phyloP scores from a whole-genome alignment of 2,113 vertebrate genomes.

The Plestiodon gilberti region DNA sequence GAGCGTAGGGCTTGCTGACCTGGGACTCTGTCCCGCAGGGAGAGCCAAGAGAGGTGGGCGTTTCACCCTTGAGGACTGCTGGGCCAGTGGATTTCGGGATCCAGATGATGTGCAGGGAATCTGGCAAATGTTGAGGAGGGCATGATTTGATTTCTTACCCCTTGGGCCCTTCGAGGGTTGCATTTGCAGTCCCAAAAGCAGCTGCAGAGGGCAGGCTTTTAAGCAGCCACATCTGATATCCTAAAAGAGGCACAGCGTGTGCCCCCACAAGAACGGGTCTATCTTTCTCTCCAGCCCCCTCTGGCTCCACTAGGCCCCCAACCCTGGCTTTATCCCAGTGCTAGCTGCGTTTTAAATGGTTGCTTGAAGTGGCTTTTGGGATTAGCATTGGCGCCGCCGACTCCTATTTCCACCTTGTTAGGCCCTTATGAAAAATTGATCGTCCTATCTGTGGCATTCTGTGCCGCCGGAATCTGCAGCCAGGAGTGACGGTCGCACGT shows the following conservation, averaged over 20 bases:
- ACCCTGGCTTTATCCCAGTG: not conserved
- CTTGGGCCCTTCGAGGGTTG: too few species aligned
- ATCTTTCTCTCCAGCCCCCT: too few species aligned
- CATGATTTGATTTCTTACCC: too few species aligned
- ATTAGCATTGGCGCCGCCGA: not conserved
- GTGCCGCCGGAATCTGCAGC: not conserved
- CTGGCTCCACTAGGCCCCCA: not conserved
- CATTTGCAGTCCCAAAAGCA: too few species aligned
- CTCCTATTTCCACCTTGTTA: not conserved
- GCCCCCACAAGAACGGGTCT: not conserved
- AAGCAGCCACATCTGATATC: too few species aligned
- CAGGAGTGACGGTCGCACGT: fast-evolving
- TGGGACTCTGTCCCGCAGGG: not conserved
- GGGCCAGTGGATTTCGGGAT: not conserved
- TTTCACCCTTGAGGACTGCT: not conserved
- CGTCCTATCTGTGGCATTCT: not conserved
- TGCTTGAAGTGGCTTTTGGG: not conserved
- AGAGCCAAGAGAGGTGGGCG: not conserved
- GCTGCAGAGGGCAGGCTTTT: too few species aligned
- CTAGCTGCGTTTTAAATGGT: not conserved
- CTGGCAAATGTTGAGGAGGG: too few species aligned
- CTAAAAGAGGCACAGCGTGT: too few species aligned
- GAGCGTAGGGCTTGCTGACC: too few species aligned
- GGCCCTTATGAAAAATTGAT: not conserved
- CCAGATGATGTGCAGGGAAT: too few species aligned